Conservation (phyloP, 2,113 vertebrate species). For the Oreochromis niloticus region DNA sequence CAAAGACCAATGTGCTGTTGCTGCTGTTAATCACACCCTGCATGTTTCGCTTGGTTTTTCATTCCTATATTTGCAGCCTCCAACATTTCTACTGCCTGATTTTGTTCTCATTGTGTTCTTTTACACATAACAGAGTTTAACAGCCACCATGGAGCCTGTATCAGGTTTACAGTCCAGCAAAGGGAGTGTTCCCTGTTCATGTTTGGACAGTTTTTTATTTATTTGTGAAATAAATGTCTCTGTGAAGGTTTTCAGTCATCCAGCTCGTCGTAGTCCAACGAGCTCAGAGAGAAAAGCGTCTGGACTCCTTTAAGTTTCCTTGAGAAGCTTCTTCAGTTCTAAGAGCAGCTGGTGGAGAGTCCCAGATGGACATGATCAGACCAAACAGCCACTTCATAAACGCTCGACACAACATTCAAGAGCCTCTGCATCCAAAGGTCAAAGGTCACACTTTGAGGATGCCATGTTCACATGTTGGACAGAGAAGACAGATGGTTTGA, state of each 20-base stretch:
- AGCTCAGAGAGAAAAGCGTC: background rate
- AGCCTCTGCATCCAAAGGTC: background rate
- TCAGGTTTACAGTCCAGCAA: background rate
- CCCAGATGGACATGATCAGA: background rate
- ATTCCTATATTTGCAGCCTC: background rate
- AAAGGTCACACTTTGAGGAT: background rate
- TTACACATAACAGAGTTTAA: background rate
- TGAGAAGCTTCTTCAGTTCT: background rate
- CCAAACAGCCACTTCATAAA: background rate
- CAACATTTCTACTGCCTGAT: background rate
- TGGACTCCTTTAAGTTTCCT: background rate
- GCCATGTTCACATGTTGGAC: background rate
- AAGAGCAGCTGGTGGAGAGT: fast-evolving
- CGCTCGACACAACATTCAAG: background rate
- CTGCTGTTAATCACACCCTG: background rate
- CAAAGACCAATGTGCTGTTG: background rate
- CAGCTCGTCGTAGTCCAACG: background rate
- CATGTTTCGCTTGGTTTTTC: background rate
- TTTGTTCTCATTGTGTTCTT: background rate
- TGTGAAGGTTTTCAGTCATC: background rate
- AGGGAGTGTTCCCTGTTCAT: fast-evolving
- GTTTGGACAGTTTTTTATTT: background rate
- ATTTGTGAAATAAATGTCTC: background rate
- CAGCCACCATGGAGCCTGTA: background rate
- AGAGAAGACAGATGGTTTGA: background rate